These are phyloP conservation scores for Drosophila prostipennis DNA, from an alignment of 2,888 invertebrate genomes.

Conservation along the genomic window DNA sequence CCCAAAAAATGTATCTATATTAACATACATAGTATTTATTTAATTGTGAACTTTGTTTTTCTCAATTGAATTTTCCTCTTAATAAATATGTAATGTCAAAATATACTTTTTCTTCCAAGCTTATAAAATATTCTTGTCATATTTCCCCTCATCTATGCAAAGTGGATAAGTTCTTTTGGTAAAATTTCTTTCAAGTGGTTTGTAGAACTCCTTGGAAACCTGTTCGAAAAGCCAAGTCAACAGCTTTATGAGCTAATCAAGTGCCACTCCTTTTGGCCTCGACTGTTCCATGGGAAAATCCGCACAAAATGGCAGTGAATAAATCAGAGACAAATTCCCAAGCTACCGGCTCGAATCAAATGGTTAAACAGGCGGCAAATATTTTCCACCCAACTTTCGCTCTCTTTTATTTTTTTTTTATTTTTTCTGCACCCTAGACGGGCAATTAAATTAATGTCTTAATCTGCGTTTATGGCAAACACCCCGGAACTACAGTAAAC, in stretches of 20 bases:
- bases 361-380: slow-evolving; percentile 57
- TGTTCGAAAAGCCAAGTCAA: slow-evolving; percentile 27
- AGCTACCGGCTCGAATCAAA: slow-evolving; percentile 57
- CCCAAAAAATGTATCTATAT: too few relatives aligned
- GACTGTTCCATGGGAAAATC: slow-evolving; percentile 67
- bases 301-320: slow-evolving; percentile 56
- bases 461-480: slow-evolving; percentile 79
- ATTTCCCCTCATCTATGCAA: background rate
- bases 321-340: slow-evolving; percentile 56
- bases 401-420: background rate
- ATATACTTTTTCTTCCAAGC: background rate
- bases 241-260: slow-evolving; percentile 33
- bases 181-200: slow-evolving; percentile 22
- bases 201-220: slow-evolving; percentile 33
- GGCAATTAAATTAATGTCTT: slow-evolving; percentile 81
- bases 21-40: too few relatives aligned
- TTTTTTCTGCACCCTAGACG: slow-evolving; percentile 10
- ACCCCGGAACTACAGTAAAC: slow-evolving; percentile 62
- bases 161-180: slow-evolving; percentile 11
- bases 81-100: too few relatives aligned
- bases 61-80: too few relatives aligned
- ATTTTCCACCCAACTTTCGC: slow-evolving; percentile 34
- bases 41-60: too few relatives aligned
- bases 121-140: background rate
- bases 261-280: slow-evolving; percentile 46